Evolutionary conservation across 2,113 vertebrate species (phyloP).

Genomic region (Uria aalge): DNA sequence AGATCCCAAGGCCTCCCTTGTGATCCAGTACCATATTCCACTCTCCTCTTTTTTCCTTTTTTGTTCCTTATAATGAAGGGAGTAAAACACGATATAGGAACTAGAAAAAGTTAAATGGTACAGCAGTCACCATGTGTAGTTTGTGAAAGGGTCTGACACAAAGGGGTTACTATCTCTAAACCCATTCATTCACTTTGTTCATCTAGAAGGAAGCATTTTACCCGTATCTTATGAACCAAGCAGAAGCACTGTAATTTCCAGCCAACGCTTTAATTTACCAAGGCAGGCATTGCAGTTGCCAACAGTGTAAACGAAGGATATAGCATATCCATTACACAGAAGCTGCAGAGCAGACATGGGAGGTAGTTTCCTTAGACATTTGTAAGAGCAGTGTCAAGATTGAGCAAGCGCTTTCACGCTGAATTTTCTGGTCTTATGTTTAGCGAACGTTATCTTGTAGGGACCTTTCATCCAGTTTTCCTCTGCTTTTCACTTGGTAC

Average conservation of each 20-base stretch:
- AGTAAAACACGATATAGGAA: neutral
- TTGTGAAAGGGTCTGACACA: neutral
- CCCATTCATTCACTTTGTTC: neutral
- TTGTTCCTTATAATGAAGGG: neutral
- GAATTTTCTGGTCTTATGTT: neutral
- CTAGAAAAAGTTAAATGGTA: neutral
- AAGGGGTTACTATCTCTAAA: neutral
- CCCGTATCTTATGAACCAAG: neutral
- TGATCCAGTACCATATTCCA: neutral
- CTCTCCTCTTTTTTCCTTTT: neutral
- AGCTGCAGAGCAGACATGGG: neutral
- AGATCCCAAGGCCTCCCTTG: neutral
- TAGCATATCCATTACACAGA: neutral
- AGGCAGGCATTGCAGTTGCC: neutral
- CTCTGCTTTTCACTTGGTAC: neutral
- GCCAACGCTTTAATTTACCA: neutral
- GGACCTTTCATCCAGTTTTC: neutral
- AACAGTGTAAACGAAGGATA: neutral
- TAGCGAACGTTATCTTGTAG: neutral
- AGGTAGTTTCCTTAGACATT: neutral
- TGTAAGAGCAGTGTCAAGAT: neutral
- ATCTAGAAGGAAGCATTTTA: neutral
- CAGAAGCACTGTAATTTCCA: neutral
- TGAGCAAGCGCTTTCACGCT: neutral
- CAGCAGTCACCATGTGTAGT: neutral